A percentile compares a stretch with the other conserved stretches of the same genome.
These are phyloP conservation scores for Adela reaumurella DNA, from an alignment of 2,888 invertebrate species.

Conservation along the genomic window DNA sequence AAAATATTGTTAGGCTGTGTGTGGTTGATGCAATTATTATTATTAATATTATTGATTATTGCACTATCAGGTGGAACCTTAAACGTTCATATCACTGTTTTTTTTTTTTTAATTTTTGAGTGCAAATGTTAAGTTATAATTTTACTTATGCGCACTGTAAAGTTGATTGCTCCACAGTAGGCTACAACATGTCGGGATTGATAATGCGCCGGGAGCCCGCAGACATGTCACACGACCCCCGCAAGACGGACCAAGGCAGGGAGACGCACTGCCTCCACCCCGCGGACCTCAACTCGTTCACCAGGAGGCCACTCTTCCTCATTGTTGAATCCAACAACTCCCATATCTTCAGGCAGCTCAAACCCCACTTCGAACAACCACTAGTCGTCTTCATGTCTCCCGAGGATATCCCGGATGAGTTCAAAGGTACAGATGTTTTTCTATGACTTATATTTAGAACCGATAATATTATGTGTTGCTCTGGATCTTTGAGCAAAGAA, in stretches of 20 bases:
- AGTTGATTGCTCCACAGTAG: constrained; percentile 50
- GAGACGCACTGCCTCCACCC: constrained; percentile 84
- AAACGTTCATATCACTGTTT: constrained; percentile 2
- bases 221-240: neutral
- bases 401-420: constrained; percentile 79
- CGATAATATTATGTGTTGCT: too few species aligned
- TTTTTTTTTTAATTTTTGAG: too few species aligned
- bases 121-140: too few species aligned
- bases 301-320: constrained; percentile 87
- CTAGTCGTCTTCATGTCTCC: constrained; percentile 92
- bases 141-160: neutral
- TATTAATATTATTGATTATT: neutral
- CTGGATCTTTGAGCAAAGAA: too few species aligned
- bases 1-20: too few species aligned
- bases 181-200: constrained; percentile 89
- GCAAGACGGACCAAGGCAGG: constrained; percentile 38
- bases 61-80: constrained; percentile 3
- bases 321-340: constrained; percentile 96
- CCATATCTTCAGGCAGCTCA: constrained; percentile 87
- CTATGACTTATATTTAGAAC: too few species aligned
- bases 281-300: constrained; percentile 90
- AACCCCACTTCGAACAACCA: constrained; percentile 88
- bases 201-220: constrained; percentile 36
- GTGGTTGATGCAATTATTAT: too few species aligned
- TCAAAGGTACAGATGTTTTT: too few species aligned